Conservation (phyloP, 1,140 invertebrate species). For the Sycophaga agraensis region DNA sequence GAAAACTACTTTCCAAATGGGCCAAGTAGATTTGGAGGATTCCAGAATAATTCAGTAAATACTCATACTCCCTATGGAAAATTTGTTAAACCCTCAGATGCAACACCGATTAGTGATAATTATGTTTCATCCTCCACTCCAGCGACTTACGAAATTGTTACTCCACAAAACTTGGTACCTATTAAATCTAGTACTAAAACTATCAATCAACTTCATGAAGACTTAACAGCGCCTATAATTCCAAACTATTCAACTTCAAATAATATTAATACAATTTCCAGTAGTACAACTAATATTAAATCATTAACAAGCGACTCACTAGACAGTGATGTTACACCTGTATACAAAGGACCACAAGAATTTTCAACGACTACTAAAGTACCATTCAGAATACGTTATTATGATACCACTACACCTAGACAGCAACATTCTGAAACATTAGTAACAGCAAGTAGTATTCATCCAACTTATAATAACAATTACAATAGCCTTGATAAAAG, state of each 20-base stretch:
- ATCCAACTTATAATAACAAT: constrained; percentile 39
- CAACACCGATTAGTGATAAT: constrained; percentile 53
- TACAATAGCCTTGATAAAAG: constrained; percentile 32
- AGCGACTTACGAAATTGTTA: constrained; percentile 34
- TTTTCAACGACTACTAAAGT: constrained; percentile 32
- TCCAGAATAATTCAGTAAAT: constrained; percentile 57
- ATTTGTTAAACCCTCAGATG: constrained; percentile 44
- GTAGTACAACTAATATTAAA: background rate
- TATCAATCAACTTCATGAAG: constrained; percentile 34
- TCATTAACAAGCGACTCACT: background rate
- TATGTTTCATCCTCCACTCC: constrained; percentile 50
- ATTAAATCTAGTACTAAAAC: constrained; percentile 29
- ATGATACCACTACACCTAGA: constrained; percentile 34
- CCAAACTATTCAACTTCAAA: constrained; percentile 28
- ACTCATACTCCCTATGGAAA: constrained; percentile 50
- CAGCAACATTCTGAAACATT: constrained; percentile 43
- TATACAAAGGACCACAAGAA: constrained; percentile 24
- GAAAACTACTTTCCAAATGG: constrained; percentile 55
- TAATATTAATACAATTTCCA: constrained; percentile 28
- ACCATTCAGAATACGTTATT: constrained; percentile 45
- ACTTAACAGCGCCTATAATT: constrained; percentile 39
- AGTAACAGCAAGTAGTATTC: constrained; percentile 42
- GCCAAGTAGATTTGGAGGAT: constrained; percentile 53
- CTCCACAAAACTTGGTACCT: constrained; percentile 10
- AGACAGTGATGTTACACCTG: constrained; percentile 5